Conservation (phyloP, 2,113 vertebrate genomes). For the Lepisosteus oculatus region DNA sequence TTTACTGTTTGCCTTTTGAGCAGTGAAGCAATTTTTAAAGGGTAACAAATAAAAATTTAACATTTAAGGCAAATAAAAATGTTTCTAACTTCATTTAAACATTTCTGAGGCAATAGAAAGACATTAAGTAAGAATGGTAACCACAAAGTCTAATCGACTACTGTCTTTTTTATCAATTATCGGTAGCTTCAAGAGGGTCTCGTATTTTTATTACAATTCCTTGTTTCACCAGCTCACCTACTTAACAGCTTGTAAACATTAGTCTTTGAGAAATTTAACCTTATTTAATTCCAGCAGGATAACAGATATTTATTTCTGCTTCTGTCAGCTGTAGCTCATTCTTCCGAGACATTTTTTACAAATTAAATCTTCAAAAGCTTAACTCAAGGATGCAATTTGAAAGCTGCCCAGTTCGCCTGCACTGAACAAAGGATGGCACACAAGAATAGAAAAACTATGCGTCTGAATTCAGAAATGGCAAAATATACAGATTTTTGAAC, state of each 20-base stretch:
- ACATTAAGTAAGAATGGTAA: too few relatives aligned
- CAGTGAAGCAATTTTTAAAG: too few relatives aligned
- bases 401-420: conserved; percentile 21
- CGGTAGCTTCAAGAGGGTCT: neutral
- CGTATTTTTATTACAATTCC: neutral
- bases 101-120: too few relatives aligned
- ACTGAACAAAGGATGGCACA: conserved; percentile 9
- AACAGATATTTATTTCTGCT: conserved; percentile 16
- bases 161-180: neutral
- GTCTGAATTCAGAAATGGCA: neutral
- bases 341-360: conserved; percentile 5
- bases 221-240: conserved; percentile 1
- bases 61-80: too few relatives aligned
- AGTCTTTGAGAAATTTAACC: conserved; percentile 21
- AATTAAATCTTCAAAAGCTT: conserved; percentile 27
- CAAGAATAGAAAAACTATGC: conserved; percentile 3
- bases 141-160: neutral
- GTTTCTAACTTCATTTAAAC: too few relatives aligned
- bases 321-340: conserved; percentile 22
- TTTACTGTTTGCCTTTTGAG: too few relatives aligned
- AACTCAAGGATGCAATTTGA: conserved; percentile 7
- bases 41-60: too few relatives aligned
- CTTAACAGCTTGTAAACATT: conserved; percentile 21
- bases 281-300: conserved; percentile 19
- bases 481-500: neutral